phyloP scores from a whole-genome alignment of 2,113 vertebrate species.

The Capreolus pygargus region DNA sequence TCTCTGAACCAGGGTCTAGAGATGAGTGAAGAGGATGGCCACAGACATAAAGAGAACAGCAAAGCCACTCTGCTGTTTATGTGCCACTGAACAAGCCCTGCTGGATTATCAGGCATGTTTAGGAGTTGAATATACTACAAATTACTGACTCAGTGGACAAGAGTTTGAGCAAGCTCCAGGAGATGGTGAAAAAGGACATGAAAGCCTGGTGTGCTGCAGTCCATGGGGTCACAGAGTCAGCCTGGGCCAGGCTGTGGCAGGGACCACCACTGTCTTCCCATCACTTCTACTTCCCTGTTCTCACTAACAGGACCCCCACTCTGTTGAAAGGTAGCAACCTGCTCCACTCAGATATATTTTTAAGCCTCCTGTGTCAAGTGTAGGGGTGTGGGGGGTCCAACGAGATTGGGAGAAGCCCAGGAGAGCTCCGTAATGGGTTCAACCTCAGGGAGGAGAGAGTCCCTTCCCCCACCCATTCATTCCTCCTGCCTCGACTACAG shows the following conservation, averaged over 20 bases:
- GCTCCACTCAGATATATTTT: not conserved
- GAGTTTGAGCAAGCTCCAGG: not conserved
- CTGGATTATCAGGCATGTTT: not conserved
- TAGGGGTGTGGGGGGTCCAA: not conserved
- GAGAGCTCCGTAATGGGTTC: not conserved
- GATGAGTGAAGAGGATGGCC: not conserved
- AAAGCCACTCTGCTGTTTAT: not conserved
- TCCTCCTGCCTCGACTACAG: not conserved
- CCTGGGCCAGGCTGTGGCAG: not conserved
- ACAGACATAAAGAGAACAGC: rapidly evolving
- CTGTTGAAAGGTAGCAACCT: not conserved
- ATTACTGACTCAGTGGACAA: not conserved
- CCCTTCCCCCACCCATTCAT: too few relatives aligned
- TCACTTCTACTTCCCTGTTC: not conserved
- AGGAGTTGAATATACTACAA: not conserved
- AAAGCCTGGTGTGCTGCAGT: not conserved
- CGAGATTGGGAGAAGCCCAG: not conserved
- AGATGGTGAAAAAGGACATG: not conserved
- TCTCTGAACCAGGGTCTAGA: not conserved
- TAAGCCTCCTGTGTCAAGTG: not conserved
- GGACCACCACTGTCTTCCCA: not conserved
- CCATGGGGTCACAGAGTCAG: not conserved
- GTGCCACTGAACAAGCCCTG: not conserved
- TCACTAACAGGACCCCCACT: not conserved
- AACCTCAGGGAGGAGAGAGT: not conserved